Conservation (phyloP, 2,797 vertebrate genomes). For the Paguma larvata region DNA sequence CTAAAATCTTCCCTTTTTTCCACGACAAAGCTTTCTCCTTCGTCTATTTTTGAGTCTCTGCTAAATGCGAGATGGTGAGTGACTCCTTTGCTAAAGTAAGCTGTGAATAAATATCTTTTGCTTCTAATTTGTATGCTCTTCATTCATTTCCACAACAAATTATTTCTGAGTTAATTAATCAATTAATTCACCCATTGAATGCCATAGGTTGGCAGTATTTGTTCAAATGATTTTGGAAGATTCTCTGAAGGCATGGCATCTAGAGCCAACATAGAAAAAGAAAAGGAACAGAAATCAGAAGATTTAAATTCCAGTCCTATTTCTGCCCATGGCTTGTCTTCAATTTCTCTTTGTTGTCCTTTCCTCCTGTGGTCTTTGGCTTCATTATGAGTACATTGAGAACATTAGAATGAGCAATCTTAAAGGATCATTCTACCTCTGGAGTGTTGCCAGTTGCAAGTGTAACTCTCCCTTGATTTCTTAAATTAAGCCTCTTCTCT, state of each 20-base stretch:
- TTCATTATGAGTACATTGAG: not conserved
- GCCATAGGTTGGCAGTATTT: not conserved
- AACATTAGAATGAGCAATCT: not conserved
- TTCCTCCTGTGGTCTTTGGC: not conserved
- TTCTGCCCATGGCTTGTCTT: not conserved
- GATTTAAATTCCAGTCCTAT: not conserved
- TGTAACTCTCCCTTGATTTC: not conserved
- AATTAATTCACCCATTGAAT: not conserved
- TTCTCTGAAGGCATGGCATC: not conserved
- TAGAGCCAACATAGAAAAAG: not conserved
- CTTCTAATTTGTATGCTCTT: not conserved
- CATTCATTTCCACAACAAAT: not conserved
- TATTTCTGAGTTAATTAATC: not conserved
- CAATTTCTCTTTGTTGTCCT: not conserved
- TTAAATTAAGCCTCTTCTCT: not conserved
- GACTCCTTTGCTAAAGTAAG: not conserved
- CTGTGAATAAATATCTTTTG: not conserved
- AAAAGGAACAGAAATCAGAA: not conserved
- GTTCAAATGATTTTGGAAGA: not conserved
- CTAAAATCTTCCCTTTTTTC: accelerated
- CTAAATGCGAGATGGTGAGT: not conserved
- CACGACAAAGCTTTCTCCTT: not conserved
- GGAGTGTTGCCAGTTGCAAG: not conserved
- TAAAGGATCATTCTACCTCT: not conserved
- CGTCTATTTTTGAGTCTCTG: not conserved